Base-by-base conservation (phyloP, 2,113 vertebrate species). In the Pelvicachromis taeniatus region DNA sequence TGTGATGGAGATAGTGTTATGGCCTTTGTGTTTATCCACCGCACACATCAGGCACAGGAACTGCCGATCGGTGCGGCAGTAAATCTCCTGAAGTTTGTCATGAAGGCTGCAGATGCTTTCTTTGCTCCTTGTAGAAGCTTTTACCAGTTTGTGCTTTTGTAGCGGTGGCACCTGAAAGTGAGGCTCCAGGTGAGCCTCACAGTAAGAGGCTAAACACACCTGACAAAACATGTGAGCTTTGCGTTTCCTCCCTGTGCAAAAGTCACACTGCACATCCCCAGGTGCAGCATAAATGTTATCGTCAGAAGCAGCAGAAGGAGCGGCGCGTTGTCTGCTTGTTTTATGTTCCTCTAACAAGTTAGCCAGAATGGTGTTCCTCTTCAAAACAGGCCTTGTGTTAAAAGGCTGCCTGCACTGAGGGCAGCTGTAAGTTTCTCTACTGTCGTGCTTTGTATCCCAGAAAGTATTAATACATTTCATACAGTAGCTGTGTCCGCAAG, bases 401-500 rank as follows among this genome's bases (percentile, higher is more conserved):
- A 91, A 92, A 2, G 35, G 54, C 31, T 89, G 65, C 42, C 88
- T 73, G 42, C 93, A 94, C 58, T 93, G 89, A 21, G 93, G 93
- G 31, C 93, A 94, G 73, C 83, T 88, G 85, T 73, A 91, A 4
- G 1, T 19, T 19, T 31, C 11, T 19, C 40, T 13, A 4, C 11
- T 8, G 9, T 59, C 26, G 5, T 7, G 29, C 6, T 68, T 48
- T 9, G 3, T 17, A 19, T 91, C 73, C 92, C 93, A 94, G 82
- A 80, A 90, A 19, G 7, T 4, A 14, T 92, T 82, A 9, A 94
- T 82, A 19, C 93, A 94, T 11, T 5, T 52, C 7, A 58, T 75
- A 50, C 93, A 94, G 78, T 75, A 94, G 45, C 75, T 93, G 78
- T 93, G 91, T 40, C 92, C 93, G 65, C 90, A 94, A 17, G 38